Conservation (phyloP, 2,113 vertebrate species). For the Sapajus apella region DNA sequence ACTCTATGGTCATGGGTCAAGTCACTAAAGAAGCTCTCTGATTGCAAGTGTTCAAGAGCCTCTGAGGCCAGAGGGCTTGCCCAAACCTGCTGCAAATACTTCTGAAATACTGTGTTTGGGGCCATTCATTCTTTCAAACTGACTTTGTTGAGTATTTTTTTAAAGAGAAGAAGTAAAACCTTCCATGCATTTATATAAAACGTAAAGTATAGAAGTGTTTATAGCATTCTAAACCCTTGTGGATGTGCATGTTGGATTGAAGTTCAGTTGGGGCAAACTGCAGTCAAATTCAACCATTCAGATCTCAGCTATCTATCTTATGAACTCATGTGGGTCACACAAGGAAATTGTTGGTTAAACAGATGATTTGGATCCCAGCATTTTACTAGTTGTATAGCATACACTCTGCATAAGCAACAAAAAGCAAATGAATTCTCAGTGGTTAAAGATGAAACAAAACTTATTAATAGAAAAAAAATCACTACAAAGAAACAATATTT, state of each 20-base stretch:
- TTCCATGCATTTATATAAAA: conserved; percentile 17
- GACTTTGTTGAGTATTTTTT: conserved; percentile 23
- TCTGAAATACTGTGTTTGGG: background rate
- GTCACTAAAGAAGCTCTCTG: background rate
- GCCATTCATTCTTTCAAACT: conserved; percentile 25
- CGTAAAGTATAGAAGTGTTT: background rate
- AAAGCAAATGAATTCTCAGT: background rate
- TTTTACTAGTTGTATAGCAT: background rate
- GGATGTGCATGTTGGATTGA: background rate
- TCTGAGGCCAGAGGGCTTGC: background rate
- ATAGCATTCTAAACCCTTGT: background rate
- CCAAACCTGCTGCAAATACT: background rate
- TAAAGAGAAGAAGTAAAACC: conserved; percentile 26
- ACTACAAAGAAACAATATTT: background rate
- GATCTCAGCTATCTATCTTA: background rate
- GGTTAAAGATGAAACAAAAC: conserved; percentile 5
- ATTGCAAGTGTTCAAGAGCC: background rate
- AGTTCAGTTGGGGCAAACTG: background rate
- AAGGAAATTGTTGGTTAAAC: background rate
- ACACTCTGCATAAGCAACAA: background rate
- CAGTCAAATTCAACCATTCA: background rate
- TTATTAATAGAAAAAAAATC: background rate
- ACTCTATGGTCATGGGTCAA: background rate
- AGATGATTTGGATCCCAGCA: background rate
- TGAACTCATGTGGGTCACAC: background rate